Percentiles rank a stretch among this genome's conserved stretches.
Evolutionary conservation across 1,140 invertebrate species (phyloP).

Genomic region (Zaprionus vittiger): DNA sequence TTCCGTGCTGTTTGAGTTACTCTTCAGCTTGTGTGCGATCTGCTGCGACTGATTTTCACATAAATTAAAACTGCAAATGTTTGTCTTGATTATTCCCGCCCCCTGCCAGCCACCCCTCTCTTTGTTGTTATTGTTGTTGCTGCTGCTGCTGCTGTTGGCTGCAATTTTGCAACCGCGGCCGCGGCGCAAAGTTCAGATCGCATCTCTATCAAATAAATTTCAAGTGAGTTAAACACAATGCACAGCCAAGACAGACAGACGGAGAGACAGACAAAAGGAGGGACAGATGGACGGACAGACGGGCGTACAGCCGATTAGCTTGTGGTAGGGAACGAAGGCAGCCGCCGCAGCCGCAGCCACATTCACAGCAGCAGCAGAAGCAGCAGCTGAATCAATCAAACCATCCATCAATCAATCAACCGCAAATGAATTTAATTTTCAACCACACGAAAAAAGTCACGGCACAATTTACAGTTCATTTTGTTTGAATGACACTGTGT

Average conservation of each 20-base stretch:
- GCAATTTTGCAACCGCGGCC: constrained; percentile 55
- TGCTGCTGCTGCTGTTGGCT: constrained; percentile 1
- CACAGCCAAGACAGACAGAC: constrained; percentile 50
- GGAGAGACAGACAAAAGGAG: constrained; percentile 26
- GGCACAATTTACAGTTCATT: constrained; percentile 51
- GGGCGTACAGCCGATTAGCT: constrained; percentile 2
- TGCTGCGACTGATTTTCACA: constrained; percentile 58
- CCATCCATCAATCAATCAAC: constrained; percentile 79
- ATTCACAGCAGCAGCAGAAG: constrained; percentile 11
- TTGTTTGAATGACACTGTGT: constrained; percentile 26
- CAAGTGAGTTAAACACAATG: constrained; percentile 70
- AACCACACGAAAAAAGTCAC: constrained; percentile 43
- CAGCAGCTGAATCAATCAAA: constrained; percentile 73
- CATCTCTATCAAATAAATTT: constrained; percentile 75
- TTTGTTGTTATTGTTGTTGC: constrained; percentile 1
- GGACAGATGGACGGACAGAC: constrained; percentile 15
- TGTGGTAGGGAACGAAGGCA: constrained; percentile 9
- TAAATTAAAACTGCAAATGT: constrained; percentile 71
- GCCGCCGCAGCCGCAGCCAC: constrained; percentile 18
- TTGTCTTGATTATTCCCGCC: constrained; percentile 39
- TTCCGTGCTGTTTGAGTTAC: constrained; percentile 36
- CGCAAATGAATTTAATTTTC: constrained; percentile 75
- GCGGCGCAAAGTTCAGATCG: constrained; percentile 68
- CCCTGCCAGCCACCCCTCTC: neutral
- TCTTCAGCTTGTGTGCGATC: constrained; percentile 3